Base-by-base conservation (phyloP, 30 jellyfish, hydroid and myxozoan genomes). In the Nemopilema nomurai region DNA sequence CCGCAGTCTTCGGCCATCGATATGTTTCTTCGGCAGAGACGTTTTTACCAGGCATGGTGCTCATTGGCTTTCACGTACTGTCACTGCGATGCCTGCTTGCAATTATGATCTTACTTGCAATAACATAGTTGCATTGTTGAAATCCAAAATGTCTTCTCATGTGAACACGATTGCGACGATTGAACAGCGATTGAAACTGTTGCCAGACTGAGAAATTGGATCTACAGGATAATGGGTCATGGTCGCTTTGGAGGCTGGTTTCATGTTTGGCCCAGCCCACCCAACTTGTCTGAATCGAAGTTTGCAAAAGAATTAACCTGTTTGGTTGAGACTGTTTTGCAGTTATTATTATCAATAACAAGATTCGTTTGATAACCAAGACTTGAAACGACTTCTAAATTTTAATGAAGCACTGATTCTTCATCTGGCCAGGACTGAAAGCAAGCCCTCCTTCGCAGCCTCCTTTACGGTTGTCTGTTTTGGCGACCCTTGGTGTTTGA, bases 241-340 rank as follows among this genome's bases (percentile, higher is more conserved):
- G 57, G 57, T 41, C 13, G 57, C 13, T 41, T 3, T 3, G 13
- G 13, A 41, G 13, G 6, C 13, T 41, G 57, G 57, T 41, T 41
- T 41, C 57, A 41, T 41, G 57, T 41, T 41, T 41, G 6, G 13
- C 6, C n/a, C 6, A 41, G 57, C 57, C 57, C 57, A 41, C 57
- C 57, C 57, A 41, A 41, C 57, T 3, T 41, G 57, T 41, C 57
- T 41, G 57, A 41, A 41, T 6, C 57, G 57, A 41, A 13, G 6
- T 41, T 41, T 6, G 57, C 57, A 41, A 41, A 41, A 41, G 57
- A 41, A 41, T 41, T 13, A 41, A n/a, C 23, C 30, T 26, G 66
- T 76, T 73, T 28, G 68, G 75, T 8, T 28, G n/a, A n/a, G n/a
- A n/a, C n/a, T 26, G 74, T 18, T 7, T 73, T 28, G 24, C 83